These are phyloP conservation scores for Gandaritis pyraliata DNA, from an alignment of 2,888 invertebrate species.

Conservation along the genomic window DNA sequence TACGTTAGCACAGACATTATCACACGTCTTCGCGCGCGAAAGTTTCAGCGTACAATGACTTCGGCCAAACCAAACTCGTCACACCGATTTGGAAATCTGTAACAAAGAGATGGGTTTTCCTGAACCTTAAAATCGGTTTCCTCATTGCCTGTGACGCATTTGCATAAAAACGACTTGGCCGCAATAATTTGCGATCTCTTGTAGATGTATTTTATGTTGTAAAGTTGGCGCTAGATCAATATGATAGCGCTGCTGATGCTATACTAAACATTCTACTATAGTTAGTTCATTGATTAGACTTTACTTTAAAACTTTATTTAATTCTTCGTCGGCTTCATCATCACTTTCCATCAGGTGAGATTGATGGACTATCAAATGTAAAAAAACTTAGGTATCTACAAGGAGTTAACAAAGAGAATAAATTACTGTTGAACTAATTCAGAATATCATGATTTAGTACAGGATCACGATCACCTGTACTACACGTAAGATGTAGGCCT, in stretches of 20 bases:
- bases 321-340: too few species aligned
- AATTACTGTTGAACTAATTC: too few species aligned
- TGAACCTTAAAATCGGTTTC: slow-evolving; percentile 19
- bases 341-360: too few species aligned
- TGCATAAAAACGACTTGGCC: slow-evolving; percentile 13
- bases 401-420: too few species aligned
- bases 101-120: slow-evolving; percentile 45
- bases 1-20: slow-evolving; percentile 54
- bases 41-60: slow-evolving; percentile 44
- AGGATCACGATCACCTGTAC: too few species aligned
- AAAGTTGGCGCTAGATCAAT: slow-evolving; percentile 23
- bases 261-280: background rate
- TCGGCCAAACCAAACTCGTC: too few species aligned
- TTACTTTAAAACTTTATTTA: background rate
- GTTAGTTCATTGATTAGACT: too few species aligned
- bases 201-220: background rate
- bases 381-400: too few species aligned
- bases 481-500: too few species aligned
- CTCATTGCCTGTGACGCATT: slow-evolving; percentile 12
- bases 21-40: slow-evolving; percentile 44
- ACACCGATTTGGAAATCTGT: slow-evolving; percentile 42
- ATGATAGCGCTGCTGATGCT: slow-evolving; percentile 1
- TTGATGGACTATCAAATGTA: too few species aligned
- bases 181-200: background rate
- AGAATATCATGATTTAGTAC: too few species aligned